Base-by-base conservation (phyloP, 2,888 invertebrate species). In the Scaptodrosophila latifasciaeformis region DNA sequence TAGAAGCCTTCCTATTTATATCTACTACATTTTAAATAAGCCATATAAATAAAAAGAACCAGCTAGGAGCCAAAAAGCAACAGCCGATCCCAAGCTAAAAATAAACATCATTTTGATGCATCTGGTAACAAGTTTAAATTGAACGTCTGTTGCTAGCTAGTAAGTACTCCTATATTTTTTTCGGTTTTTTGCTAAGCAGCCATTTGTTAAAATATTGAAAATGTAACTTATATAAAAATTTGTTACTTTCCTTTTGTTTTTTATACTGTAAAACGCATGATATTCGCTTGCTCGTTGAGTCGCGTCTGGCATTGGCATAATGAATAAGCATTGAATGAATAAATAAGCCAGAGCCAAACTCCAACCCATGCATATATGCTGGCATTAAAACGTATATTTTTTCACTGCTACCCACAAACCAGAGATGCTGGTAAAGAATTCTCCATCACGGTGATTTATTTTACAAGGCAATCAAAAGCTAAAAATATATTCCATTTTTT, bases 221-320 rank as follows among this genome's bases (percentile, higher is more conserved):
- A 70, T 65, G 67, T 75, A 69, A 72, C 79, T 79, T 76, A 76
- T 79, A 64, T 75, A 75, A 75, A 72, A 65, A 79, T 72, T 72
- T 79, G 60, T 13, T 27, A 27, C 27, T 27, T 27, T 27, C 27
- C 9, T 4, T 9, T 9, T 9, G 5, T 9, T 27, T 27, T 9
- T 9, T 27, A 27, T 27, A 4, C 27, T 27, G n/a, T 37, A 15
- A 37, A 17, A 37, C 24, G 37, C 37, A 9, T 0, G 9, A 17
- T 17, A 37, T 24, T 24, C 15, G 6, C 27, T 29, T 35, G 6
- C 27, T 29, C 42, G 42, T 5, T 17, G 37, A 37, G 37, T 37
- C 58, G 49, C 68, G 71, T 66, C 75, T 72, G 72, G 62, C 66
- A 68, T 74, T 72, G 72, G 72, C 72, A 77, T 72, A 72, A 72